A percentile compares a stretch with the other conserved stretches of the same genome.
These are phyloP conservation scores for Sipha maydis DNA, from an alignment of 2,888 invertebrate species.

Conservation along the genomic window DNA sequence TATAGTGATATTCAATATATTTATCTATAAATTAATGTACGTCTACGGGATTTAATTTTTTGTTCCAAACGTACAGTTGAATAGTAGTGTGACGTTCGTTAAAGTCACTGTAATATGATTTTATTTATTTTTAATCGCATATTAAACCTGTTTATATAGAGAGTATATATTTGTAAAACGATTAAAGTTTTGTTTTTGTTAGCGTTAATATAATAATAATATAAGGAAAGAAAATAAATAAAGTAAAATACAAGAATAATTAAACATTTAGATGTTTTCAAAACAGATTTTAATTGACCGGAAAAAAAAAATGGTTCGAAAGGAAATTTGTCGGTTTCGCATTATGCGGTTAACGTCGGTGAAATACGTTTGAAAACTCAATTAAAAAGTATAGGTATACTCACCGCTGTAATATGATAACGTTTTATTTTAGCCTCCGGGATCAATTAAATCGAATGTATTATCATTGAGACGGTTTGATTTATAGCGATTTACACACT, in stretches of 20 bases:
- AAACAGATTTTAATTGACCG: constrained; percentile 28
- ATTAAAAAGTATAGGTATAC: constrained; percentile 24
- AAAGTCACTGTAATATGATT: background rate
- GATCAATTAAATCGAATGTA: background rate
- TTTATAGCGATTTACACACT: constrained; percentile 33
- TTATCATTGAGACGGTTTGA: constrained; percentile 2
- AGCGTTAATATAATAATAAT: background rate
- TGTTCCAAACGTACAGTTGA: background rate
- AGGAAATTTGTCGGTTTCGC: constrained; percentile 3
- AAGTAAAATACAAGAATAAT: background rate
- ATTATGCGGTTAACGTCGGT: background rate
- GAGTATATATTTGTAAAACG: background rate
- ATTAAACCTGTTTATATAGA: background rate
- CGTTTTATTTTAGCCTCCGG: constrained; percentile 7
- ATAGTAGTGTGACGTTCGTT: background rate
- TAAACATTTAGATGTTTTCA: constrained; percentile 37
- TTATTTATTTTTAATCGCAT: too few relatives aligned
- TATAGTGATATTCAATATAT: background rate
- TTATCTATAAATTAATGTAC: background rate
- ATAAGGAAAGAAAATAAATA: background rate
- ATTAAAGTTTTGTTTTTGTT: background rate
- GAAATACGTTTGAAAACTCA: constrained; percentile 45
- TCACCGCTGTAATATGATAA: background rate
- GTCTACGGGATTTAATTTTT: background rate
- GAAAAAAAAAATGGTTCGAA: constrained; percentile 22